Percentiles rank a stretch among this genome's conserved stretches.
These are phyloP conservation scores for Phortica variegata DNA, from an alignment of 1,140 invertebrate species.

Conservation along the genomic window DNA sequence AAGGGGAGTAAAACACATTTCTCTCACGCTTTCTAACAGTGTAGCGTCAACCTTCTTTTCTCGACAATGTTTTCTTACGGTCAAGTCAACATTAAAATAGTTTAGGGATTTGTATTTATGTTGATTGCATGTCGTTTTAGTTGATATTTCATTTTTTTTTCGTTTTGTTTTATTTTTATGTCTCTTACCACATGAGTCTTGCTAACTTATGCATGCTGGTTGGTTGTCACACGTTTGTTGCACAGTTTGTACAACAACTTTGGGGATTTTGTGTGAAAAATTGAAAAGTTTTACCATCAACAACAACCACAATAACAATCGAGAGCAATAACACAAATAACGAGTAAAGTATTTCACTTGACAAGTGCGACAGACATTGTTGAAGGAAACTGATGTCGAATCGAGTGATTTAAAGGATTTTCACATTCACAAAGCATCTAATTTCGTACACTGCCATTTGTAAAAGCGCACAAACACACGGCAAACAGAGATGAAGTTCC, in stretches of 20 bases:
- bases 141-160: too few relatives aligned
- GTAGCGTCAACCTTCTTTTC: too few relatives aligned
- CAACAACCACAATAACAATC: too few relatives aligned
- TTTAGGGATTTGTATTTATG: conserved; percentile 54
- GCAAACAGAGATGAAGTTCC: conserved; percentile 2
- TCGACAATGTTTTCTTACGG: conserved; percentile 16
- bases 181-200: conserved; percentile 29
- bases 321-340: too few relatives aligned
- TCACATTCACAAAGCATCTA: too few relatives aligned
- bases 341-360: too few relatives aligned
- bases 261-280: conserved; percentile 33
- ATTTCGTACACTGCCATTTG: conserved; percentile 30
- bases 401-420: too few relatives aligned
- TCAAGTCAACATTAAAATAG: conserved; percentile 49
- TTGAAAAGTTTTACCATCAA: conserved; percentile 39
- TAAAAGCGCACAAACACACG: conserved; percentile 7
- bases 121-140: conserved; percentile 38
- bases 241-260: conserved; percentile 14
- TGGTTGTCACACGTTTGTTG: conserved; percentile 3
- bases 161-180: too few relatives aligned
- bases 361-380: too few relatives aligned
- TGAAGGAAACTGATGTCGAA: too few relatives aligned
- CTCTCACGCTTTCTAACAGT: too few relatives aligned
- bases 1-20: too few relatives aligned
- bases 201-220: background rate